These are phyloP conservation scores for Drosophila anomelani DNA, from an alignment of 2,888 invertebrate genomes.

Conservation along the genomic window DNA sequence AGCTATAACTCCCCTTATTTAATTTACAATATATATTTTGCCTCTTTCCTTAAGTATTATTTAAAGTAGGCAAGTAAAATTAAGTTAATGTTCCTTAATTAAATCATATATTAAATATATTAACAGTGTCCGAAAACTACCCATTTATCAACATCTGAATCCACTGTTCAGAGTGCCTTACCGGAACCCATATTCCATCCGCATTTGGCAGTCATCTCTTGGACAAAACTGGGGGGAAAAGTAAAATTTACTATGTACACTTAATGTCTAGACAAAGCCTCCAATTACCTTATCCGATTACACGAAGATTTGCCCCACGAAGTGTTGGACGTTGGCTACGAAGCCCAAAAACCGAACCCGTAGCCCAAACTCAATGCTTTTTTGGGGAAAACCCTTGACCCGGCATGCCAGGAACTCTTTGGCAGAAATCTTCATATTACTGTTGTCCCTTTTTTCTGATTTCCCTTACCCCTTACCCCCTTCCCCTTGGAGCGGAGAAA, in stretches of 20 bases:
- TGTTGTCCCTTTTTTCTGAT: slow-evolving; percentile 53
- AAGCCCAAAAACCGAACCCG: slow-evolving; percentile 12
- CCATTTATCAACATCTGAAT: background rate
- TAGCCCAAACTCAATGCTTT: slow-evolving; percentile 10
- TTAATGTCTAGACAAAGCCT: slow-evolving; percentile 84
- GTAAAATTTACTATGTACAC: slow-evolving; percentile 81
- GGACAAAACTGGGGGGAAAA: slow-evolving; percentile 58
- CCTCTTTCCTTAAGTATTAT: background rate
- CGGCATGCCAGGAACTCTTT: slow-evolving; percentile 55
- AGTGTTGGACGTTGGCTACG: slow-evolving; percentile 57
- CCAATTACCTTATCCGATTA: slow-evolving; percentile 84
- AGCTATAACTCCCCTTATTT: too few relatives aligned
- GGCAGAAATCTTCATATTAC: slow-evolving; percentile 65
- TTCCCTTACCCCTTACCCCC: background rate
- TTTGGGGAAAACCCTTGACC: slow-evolving; percentile 58
- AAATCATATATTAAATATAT: background rate
- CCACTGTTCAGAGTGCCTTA: slow-evolving; percentile 40
- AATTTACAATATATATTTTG: background rate
- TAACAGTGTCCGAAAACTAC: too few relatives aligned
- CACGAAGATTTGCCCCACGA: slow-evolving; percentile 80
- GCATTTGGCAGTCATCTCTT: slow-evolving; percentile 45
- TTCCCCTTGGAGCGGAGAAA: slow-evolving; percentile 53
- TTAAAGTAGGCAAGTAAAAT: background rate
- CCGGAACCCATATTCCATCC: slow-evolving; percentile 8
- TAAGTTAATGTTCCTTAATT: background rate